Conservation (phyloP, 2,113 vertebrate genomes). For the Formicarius rufipectus region DNA sequence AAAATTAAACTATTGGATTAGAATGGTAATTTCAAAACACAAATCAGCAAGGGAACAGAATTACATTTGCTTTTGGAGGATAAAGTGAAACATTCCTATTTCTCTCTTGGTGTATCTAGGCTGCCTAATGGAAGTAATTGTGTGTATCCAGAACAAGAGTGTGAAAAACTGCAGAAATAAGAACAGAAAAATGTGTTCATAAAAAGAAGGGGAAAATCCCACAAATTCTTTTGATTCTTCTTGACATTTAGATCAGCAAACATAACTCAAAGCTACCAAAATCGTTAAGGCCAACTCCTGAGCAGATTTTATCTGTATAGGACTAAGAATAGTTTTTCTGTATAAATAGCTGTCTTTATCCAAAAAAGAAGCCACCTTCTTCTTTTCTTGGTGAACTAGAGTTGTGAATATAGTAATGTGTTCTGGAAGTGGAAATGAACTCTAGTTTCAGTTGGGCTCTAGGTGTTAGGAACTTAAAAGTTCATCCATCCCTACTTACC, state of each 20-base stretch:
- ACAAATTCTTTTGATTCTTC: neutral
- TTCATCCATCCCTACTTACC: neutral
- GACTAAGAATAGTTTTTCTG: neutral
- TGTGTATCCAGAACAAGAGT: slow-evolving; percentile 4
- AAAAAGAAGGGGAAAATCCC: neutral
- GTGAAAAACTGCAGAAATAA: neutral
- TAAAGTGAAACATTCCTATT: slow-evolving; percentile 52
- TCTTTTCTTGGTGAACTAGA: neutral
- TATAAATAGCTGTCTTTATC: neutral
- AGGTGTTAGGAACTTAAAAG: neutral
- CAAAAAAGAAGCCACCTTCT: neutral
- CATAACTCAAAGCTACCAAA: neutral
- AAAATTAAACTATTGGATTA: slow-evolving; percentile 76
- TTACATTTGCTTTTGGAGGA: slow-evolving; percentile 65
- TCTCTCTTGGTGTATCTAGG: slow-evolving; percentile 46
- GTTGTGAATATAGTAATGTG: neutral
- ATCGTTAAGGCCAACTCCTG: neutral
- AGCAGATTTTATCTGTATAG: neutral
- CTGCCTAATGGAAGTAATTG: slow-evolving; percentile 41
- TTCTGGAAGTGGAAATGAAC: neutral
- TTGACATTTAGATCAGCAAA: neutral
- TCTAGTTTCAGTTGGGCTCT: neutral
- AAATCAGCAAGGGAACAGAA: slow-evolving; percentile 66
- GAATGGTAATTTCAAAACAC: slow-evolving; percentile 75
- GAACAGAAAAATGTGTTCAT: neutral